phyloP scores from a whole-genome alignment of 2,797 vertebrate genomes.

The Dendrocincla tyrannina region DNA sequence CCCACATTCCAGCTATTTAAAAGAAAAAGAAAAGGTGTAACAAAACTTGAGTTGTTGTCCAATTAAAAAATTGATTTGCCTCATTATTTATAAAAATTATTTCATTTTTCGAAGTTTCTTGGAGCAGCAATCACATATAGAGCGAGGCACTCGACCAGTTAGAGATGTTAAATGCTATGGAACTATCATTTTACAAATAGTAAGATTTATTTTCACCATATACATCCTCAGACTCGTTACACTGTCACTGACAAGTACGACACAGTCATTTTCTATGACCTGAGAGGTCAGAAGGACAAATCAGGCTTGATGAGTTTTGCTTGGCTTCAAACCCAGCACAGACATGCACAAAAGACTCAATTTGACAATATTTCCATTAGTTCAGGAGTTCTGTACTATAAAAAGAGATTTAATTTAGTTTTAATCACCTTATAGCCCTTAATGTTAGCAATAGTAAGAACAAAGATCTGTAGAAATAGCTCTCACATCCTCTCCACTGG shows the following conservation, averaged over 20 bases:
- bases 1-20: not conserved
- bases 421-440: not conserved
- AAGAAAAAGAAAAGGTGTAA: not conserved
- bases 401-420: not conserved
- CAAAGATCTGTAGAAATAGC: not conserved
- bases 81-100: not conserved
- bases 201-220: not conserved
- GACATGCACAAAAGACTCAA: not conserved
- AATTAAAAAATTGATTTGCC: not conserved
- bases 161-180: not conserved
- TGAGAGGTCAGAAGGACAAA: not conserved
- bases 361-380: not conserved
- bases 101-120: not conserved
- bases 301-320: not conserved
- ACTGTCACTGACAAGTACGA: not conserved
- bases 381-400: not conserved
- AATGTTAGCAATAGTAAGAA: not conserved
- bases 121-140: not conserved
- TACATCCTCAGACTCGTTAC: not conserved
- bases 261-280: not conserved
- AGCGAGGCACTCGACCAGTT: not conserved
- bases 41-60: not conserved
- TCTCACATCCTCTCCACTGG: not conserved
- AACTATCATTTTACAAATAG: not conserved
- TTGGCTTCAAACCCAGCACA: not conserved